A percentile compares a stretch with the other conserved stretches of the same genome.
Evolutionary conservation across 2,113 vertebrate species (phyloP).

Genomic region (Paedocypris sp.): DNA sequence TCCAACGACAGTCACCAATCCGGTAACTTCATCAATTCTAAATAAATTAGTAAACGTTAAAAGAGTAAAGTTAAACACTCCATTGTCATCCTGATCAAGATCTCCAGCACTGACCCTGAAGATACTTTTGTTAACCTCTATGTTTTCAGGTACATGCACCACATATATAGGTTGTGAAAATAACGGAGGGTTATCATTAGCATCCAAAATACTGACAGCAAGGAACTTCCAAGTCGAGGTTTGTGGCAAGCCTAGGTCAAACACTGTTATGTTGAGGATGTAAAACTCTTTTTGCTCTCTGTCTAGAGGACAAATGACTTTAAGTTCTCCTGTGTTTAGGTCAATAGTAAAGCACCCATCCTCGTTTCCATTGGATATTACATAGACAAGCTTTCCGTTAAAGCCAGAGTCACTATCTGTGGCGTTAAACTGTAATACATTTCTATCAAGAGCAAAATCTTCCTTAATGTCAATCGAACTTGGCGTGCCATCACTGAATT

Average conservation of each 20-base stretch:
- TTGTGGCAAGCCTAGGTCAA: constrained; percentile 78
- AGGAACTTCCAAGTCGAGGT: constrained; percentile 83
- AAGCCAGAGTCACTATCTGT: constrained; percentile 76
- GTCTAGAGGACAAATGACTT: constrained; percentile 72
- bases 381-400: constrained; percentile 76
- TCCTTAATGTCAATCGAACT: constrained; percentile 75
- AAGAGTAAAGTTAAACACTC: constrained; percentile 69
- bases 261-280: constrained; percentile 85
- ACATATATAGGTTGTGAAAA: constrained; percentile 78
- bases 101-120: constrained; percentile 70
- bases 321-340: constrained; percentile 73
- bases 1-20: constrained; percentile 68
- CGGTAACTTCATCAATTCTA: constrained; percentile 69
- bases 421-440: constrained; percentile 69
- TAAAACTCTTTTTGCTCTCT: constrained; percentile 80
- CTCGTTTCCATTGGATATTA: constrained; percentile 81
- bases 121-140: constrained; percentile 63
- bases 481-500: constrained; percentile 72
- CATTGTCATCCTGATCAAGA: constrained; percentile 67
- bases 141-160: constrained; percentile 69
- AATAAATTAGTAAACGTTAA: constrained; percentile 74
- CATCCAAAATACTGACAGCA: constrained; percentile 79
- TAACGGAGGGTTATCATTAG: constrained; percentile 79
- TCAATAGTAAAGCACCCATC: constrained; percentile 81
- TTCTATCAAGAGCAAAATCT: constrained; percentile 60